Evolutionary conservation across 2,888 invertebrate species (phyloP), one percentile per base, ranked within the genome.

Genomic region (Ctenicera cuprea): DNA sequence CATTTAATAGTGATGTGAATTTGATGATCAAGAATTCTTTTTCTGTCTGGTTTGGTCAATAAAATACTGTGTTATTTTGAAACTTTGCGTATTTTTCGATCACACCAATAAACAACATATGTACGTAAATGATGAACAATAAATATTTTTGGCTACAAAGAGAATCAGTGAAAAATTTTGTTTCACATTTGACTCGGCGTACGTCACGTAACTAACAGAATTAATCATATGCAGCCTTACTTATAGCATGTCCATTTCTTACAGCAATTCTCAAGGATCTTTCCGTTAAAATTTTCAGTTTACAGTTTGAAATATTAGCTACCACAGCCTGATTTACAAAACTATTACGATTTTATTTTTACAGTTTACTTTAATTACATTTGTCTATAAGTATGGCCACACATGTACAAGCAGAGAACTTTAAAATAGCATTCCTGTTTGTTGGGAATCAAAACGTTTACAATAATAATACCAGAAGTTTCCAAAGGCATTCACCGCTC

Each of bases 401-500:
- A 18, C 9, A 45, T 22, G 20, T 26, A 59, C n/a, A 59, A 59
- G 38, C 59, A 59, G 11, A 59, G 2, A 20, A 59, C 41, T 38
- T 59, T 11, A 20, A 59, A 59, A 59, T 59, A n/a, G 20, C 16
- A 11, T 57, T 52, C 11, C 12, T 59, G 38, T 30, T 9, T 57
- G 57, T 57, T 59, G 37, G 3, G 16, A 33, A 12, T 12, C 14
- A 9, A 50, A 50, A 11, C n/a, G 22, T 33, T 22, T 12, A 64
- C 16, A 64, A 64, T 48, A 38, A 9, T 26, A 57, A 37, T 50
- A 61, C 30, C 12, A 30, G 52, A 50, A 45, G 33, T 62, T 45
- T 18, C 50, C 61, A 52, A 38, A 69, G 62, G 61, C 37, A 62
- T 69, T 33, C 52, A 59, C 69, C 62, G 50, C 41, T 62, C 62